Percentiles rank a stretch among this genome's conserved stretches.
Evolutionary conservation across 2,113 vertebrate genomes (phyloP).

Genomic region (Tympanuchus pallidicinctus): DNA sequence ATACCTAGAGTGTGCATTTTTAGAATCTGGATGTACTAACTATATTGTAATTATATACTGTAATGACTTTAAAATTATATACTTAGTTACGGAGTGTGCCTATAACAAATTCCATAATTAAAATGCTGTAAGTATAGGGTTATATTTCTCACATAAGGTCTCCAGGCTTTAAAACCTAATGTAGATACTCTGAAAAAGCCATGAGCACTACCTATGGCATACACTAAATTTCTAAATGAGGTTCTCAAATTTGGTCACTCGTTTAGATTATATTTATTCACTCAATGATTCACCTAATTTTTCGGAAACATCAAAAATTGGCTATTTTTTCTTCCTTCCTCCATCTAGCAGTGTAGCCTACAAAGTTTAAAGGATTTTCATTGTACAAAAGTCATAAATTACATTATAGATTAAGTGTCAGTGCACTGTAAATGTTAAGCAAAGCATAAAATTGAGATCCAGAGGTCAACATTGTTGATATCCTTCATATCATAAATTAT

Average conservation of each 20-base stretch:
- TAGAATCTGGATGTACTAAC: background rate
- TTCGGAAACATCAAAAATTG: background rate
- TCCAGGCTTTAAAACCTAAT: background rate
- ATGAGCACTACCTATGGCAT: background rate
- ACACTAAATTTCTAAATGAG: background rate
- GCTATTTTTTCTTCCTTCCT: background rate
- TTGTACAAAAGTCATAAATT: background rate
- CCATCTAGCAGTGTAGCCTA: background rate
- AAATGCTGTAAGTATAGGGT: background rate
- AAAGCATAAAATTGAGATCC: constrained; percentile 36
- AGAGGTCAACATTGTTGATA: background rate
- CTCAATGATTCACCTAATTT: background rate
- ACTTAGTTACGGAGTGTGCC: background rate
- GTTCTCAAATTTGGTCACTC: background rate
- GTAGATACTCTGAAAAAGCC: background rate
- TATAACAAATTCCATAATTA: background rate
- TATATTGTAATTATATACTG: background rate
- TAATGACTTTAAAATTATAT: background rate
- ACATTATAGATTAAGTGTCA: background rate
- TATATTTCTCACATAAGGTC: background rate
- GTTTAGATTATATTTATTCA: background rate
- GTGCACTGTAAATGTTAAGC: background rate
- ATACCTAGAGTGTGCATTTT: constrained; percentile 3
- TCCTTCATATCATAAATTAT: background rate
- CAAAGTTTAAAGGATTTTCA: background rate